Conservation (phyloP, 2,113 vertebrate species). For the Alces alces region DNA sequence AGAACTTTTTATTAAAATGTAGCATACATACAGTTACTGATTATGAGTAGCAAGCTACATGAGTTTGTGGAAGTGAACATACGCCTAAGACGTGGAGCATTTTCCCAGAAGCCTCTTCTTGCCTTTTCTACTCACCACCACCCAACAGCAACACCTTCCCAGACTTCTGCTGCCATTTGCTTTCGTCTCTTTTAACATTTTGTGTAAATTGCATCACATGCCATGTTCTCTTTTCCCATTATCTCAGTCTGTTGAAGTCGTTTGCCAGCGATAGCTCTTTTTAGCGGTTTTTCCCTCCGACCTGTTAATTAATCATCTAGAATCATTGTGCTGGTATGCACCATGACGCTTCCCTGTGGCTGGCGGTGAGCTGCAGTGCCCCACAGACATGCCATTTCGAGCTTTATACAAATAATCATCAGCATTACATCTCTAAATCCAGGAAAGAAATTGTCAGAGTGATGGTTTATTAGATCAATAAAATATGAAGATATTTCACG, state of each 20-base stretch:
- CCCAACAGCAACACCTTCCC: not conserved
- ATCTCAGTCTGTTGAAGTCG: not conserved
- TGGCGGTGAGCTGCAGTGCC: not conserved
- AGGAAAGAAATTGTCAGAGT: conserved; percentile 29
- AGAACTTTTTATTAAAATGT: not conserved
- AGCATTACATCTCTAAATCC: not conserved
- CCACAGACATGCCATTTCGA: not conserved
- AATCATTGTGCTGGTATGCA: not conserved
- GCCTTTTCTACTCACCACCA: not conserved
- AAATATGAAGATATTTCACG: conserved; percentile 61
- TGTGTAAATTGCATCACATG: not conserved
- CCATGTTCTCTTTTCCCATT: not conserved
- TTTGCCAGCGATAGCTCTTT: not conserved
- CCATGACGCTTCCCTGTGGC: accelerated
- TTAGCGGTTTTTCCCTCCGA: not conserved
- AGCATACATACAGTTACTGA: not conserved
- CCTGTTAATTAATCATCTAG: not conserved
- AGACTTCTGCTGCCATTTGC: not conserved
- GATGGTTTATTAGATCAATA: conserved; percentile 72
- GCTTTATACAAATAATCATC: not conserved
- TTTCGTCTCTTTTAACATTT: not conserved
- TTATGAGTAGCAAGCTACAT: not conserved
- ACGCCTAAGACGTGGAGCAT: not conserved
- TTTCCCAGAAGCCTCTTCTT: not conserved
- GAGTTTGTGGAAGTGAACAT: not conserved